phyloP scores from a whole-genome alignment of 2,888 invertebrate species.

The Hedychridium roseum region DNA sequence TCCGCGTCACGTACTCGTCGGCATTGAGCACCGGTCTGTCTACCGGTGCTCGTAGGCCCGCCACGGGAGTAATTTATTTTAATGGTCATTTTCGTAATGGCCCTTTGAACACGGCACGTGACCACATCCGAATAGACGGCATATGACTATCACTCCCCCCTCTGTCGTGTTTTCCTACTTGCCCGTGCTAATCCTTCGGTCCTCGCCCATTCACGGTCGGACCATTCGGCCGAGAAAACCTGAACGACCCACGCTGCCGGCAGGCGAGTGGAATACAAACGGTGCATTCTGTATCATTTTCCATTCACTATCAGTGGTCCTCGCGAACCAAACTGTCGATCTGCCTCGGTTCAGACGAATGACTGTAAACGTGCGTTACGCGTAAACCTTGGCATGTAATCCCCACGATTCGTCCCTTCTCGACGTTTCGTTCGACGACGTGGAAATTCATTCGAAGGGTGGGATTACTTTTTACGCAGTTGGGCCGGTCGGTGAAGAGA shows the following conservation, averaged over 20 bases:
- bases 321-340: no score
- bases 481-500: no score
- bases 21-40: slow-evolving; percentile 16
- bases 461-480: no score
- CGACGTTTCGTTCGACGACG: no score
- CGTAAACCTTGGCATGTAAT: no score
- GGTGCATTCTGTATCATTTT: slow-evolving; percentile 24
- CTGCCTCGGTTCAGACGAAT: no score
- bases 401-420: no score
- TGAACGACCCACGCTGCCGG: slow-evolving; percentile 10
- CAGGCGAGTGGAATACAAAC: slow-evolving; percentile 22
- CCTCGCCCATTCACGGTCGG: no score
- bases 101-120: slow-evolving; percentile 51
- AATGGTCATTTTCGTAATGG: slow-evolving; percentile 60
- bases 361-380: no score
- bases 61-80: slow-evolving; percentile 59
- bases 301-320: no score
- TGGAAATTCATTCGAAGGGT: no score
- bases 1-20: slow-evolving; percentile 37
- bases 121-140: slow-evolving; percentile 37
- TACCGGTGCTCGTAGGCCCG: slow-evolving; percentile 17
- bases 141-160: slow-evolving; percentile 10
- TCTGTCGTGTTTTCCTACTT: background rate
- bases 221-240: no score
- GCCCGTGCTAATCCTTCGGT: background rate